Evolutionary conservation across 2,113 vertebrate genomes (phyloP).

Genomic region (Otolemur garnettii): DNA sequence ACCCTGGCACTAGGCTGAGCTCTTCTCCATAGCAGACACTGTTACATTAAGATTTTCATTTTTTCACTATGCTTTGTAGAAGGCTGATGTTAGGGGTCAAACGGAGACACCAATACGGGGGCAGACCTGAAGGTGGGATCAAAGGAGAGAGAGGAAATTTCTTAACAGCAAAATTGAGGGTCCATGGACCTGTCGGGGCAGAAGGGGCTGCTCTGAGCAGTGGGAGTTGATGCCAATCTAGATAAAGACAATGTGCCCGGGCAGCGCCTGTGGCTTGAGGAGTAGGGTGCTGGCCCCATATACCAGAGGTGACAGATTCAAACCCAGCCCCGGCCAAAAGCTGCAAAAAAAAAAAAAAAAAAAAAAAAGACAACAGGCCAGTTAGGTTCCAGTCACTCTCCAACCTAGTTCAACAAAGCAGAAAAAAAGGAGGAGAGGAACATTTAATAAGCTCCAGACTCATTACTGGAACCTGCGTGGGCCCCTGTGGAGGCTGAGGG

Average conservation of each 20-base stretch:
- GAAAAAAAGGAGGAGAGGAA: not conserved
- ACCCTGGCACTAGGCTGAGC: not conserved
- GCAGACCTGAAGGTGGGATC: not conserved
- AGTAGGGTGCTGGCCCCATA: too few relatives aligned
- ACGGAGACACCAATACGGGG: not conserved
- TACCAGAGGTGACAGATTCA: too few relatives aligned
- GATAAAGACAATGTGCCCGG: not conserved
- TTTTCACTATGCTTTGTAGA: not conserved
- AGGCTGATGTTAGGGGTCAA: not conserved
- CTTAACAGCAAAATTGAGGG: accelerated
- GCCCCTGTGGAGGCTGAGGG: too few relatives aligned
- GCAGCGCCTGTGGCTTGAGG: too few relatives aligned
- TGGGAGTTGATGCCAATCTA: too few relatives aligned
- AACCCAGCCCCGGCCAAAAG: too few relatives aligned
- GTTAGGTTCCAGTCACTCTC: not conserved
- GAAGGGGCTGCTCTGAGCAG: not conserved
- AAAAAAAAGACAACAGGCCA: not conserved
- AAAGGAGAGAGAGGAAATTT: not conserved
- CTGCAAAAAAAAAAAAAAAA: too few relatives aligned
- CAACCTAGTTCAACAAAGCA: not conserved
- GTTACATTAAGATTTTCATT: too few relatives aligned
- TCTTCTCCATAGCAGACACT: not conserved
- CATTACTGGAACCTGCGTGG: accelerated
- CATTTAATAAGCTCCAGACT: too few relatives aligned
- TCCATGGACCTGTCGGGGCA: accelerated